These are phyloP conservation scores for Pangasius sanitwongsei DNA, from an alignment of 2,797 vertebrate genomes.

Conservation along the genomic window DNA sequence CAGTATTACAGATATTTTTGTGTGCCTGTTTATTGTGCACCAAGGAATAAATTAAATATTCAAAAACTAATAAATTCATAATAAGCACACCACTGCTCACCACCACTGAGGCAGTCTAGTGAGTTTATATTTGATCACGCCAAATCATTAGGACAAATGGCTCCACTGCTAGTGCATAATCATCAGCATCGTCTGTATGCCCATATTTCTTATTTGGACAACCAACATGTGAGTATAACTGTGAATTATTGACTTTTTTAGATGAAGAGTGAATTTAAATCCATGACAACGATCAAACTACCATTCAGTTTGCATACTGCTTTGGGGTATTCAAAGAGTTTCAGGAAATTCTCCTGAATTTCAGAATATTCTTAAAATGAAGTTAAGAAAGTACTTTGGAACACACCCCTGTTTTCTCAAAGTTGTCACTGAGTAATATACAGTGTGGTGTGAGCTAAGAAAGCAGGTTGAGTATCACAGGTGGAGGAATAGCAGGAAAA, in stretches of 20 bases:
- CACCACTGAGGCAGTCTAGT: not conserved
- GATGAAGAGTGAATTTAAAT: not conserved
- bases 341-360: not conserved
- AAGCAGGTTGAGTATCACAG: not conserved
- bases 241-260: not conserved
- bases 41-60: not conserved
- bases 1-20: not conserved
- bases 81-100: not conserved
- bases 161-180: not conserved
- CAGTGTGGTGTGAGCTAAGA: not conserved
- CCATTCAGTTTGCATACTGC: not conserved
- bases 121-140: not conserved
- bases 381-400: not conserved
- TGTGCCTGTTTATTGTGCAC: not conserved
- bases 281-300: not conserved
- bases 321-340: not conserved
- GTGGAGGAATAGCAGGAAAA: not conserved
- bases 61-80: not conserved
- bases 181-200: not conserved
- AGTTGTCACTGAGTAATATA: not conserved
- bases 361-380: not conserved
- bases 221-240: not conserved
- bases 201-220: not conserved
- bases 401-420: not conserved
- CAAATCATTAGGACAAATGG: conserved; percentile 1